Conservation (phyloP, 2,888 invertebrate genomes). For the Rhingia rostrata region DNA sequence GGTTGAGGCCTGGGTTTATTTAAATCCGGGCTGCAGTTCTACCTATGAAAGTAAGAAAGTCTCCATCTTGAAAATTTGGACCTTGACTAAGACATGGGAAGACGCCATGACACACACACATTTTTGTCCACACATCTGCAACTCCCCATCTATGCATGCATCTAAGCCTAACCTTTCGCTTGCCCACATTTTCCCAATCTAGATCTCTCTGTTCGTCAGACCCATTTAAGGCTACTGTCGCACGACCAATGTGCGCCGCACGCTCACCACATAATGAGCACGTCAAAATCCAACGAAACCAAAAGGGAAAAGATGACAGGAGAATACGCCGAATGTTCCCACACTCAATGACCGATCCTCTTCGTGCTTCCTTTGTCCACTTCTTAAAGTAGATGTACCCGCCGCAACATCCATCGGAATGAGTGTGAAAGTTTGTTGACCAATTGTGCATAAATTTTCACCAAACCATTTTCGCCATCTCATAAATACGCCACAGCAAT, state of each 20-base stretch:
- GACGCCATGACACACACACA: too few relatives aligned
- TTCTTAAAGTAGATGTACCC: slow-evolving; percentile 38
- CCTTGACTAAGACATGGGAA: too few relatives aligned
- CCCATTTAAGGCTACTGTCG: slow-evolving; percentile 57
- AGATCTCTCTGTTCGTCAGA: slow-evolving; percentile 5
- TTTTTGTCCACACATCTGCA: too few relatives aligned
- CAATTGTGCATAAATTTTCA: slow-evolving; percentile 74
- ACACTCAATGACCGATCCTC: slow-evolving; percentile 36
- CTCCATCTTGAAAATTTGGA: too few relatives aligned
- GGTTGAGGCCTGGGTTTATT: too few relatives aligned
- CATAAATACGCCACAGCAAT: slow-evolving; percentile 52
- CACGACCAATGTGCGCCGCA: slow-evolving; percentile 18
- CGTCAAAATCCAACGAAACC: slow-evolving; percentile 67
- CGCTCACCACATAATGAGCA: slow-evolving; percentile 61
- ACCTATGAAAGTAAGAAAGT: too few relatives aligned
- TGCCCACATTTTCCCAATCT: slow-evolving; percentile 16
- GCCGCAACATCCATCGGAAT: slow-evolving; percentile 31
- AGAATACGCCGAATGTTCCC: slow-evolving; percentile 67
- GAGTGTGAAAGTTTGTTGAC: slow-evolving; percentile 73
- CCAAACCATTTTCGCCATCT: slow-evolving; percentile 64
- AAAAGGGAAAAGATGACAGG: slow-evolving; percentile 70
- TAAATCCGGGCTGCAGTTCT: too few relatives aligned
- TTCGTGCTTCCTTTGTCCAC: slow-evolving; percentile 18
- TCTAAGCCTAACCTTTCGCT: neutral
- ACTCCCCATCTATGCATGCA: too few relatives aligned